These are phyloP conservation scores for Aphis craccivora DNA, from an alignment of 1,140 invertebrate species.

Conservation along the genomic window DNA sequence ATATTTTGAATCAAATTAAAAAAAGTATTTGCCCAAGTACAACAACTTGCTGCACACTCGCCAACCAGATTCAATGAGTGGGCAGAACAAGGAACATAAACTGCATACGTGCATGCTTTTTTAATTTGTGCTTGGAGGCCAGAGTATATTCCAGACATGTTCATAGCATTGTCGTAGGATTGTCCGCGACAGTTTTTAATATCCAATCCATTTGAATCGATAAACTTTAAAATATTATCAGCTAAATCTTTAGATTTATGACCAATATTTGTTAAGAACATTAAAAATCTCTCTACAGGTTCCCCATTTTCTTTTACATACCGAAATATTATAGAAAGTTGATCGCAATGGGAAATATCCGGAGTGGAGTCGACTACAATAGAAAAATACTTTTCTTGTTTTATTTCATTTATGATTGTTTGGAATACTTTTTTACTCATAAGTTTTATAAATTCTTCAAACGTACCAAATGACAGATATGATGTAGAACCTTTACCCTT, in stretches of 20 bases:
- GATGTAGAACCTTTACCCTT: constrained; percentile 61
- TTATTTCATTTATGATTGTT: constrained; percentile 62
- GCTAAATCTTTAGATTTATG: constrained; percentile 41
- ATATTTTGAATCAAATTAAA: constrained; percentile 35
- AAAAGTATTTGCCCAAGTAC: constrained; percentile 16
- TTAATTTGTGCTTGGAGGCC: constrained; percentile 42
- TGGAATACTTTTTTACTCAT: constrained; percentile 59
- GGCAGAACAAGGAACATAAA: background rate
- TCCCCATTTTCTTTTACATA: constrained; percentile 52
- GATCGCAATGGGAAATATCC: constrained; percentile 52
- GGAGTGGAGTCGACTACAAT: constrained; percentile 50
- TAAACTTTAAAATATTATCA: background rate
- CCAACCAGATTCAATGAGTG: constrained; percentile 31
- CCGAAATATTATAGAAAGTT: constrained; percentile 41
- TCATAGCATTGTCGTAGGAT: constrained; percentile 61
- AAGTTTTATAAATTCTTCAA: constrained; percentile 63
- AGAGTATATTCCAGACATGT: constrained; percentile 43
- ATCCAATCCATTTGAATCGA: constrained; percentile 50
- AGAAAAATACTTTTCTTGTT: constrained; percentile 63
- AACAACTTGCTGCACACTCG: constrained; percentile 6
- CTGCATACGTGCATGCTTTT: constrained; percentile 19
- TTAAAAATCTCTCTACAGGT: constrained; percentile 33
- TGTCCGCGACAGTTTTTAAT: constrained; percentile 60
- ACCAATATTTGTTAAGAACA: constrained; percentile 39
- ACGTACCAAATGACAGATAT: constrained; percentile 63